These are phyloP conservation scores for Limnephilus lunatus DNA, from an alignment of 2,888 invertebrate genomes.

Conservation along the genomic window DNA sequence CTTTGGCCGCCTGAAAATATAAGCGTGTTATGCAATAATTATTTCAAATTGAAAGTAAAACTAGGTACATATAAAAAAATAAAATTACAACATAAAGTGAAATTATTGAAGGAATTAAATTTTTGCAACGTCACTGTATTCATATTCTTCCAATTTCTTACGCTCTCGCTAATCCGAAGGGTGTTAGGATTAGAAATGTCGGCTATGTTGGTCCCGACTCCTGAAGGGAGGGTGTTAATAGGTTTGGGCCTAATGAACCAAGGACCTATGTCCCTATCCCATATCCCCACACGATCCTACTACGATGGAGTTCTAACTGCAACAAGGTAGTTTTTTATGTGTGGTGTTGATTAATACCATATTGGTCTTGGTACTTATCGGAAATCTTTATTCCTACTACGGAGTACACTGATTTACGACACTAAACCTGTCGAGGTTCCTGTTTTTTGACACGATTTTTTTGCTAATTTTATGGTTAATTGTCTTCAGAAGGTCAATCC, in stretches of 20 bases:
- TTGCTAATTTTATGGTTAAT: no score
- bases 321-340: background rate
- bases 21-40: no score
- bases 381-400: no score
- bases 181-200: slow-evolving; percentile 36
- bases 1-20: no score
- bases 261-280: background rate
- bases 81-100: background rate
- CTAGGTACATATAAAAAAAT: accelerated
- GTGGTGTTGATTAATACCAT: no score
- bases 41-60: background rate
- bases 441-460: no score
- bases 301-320: background rate
- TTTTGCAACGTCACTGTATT: background rate
- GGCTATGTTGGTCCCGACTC: slow-evolving; percentile 22
- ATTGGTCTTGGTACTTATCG: no score
- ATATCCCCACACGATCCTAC: background rate
- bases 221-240: slow-evolving; percentile 32
- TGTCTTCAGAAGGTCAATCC: no score
- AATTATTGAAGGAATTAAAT: background rate
- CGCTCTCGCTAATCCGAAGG: slow-evolving; percentile 12
- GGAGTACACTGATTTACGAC: no score
- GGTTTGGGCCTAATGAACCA: slow-evolving; percentile 40
- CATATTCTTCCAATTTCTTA: slow-evolving; percentile 16
- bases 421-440: no score